Base-by-base conservation (phyloP, 2,797 vertebrate genomes). In the Babyrousa celebensis region DNA sequence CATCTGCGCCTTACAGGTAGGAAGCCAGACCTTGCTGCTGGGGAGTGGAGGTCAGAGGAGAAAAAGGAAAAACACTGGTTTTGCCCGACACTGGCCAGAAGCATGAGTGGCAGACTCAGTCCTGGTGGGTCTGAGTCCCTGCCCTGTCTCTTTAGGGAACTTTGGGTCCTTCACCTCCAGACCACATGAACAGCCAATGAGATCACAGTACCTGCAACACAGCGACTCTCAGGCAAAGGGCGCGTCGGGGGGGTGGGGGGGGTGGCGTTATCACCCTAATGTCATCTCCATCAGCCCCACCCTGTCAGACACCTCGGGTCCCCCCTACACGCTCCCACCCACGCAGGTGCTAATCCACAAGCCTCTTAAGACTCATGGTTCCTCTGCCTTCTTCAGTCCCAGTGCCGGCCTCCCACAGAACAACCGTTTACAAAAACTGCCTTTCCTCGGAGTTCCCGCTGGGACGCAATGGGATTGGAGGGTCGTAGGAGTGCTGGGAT, bases 41-140 rank as follows among this genome's bases (percentile, higher is more conserved):
- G 1, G 12, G 20, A 54, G 36, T 15, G 0, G 36, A 14, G 48
- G 12, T 43, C 60, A 58, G 70, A 5, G 6, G 48, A 82, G 25
- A 36, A 32, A 18, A 68, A 58, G 6, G 10, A n/a, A 54, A 80
- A 77, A 2, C 32, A 36, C 1, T 3, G 43, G 58, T 63, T 77
- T 6, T 43, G 7, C 5, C 1, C 0, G 12, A 11, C 3, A 5
- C 32, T 43, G 20, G 16, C 18, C 83, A 12, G 25, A 60, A 63
- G 23, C 14, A 1, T 3, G 3, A 5, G 1, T 16, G 20, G 8
- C n/a, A 0, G 5, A 29, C 27, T 63, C 15, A 20, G 16, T 63
- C n/a, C 43, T 68, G 36, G 3, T 17, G 8, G 12, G 4, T 84
- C 43, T 32, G 14, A 40, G 11, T 17, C 27, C 17, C 3, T 14